Base-by-base conservation (phyloP, 2,797 vertebrate species). In the Liasis olivaceus region DNA sequence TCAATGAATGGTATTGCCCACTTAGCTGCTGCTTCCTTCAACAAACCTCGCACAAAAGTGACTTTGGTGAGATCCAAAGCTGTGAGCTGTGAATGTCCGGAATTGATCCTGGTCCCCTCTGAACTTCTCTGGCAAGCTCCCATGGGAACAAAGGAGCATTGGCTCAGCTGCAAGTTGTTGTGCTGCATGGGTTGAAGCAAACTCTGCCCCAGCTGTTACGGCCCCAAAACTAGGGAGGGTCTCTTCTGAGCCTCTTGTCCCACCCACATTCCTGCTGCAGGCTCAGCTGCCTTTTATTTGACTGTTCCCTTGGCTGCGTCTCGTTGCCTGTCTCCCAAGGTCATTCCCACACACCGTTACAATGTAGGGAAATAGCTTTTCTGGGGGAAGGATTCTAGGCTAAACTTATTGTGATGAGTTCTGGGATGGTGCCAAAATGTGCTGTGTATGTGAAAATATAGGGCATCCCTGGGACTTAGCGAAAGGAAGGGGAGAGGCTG, bases 391-490 rank as follows among this genome's bases (percentile, higher is more conserved):
- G 72, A 81, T 81, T 81, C 72, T 47, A 47, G 20, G 42, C 36
- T 47, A 81, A 47, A 81, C 3, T 0, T 47, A 47, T 12, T 81
- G 3, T 24, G 22, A 24, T 24, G 22, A 81, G 22, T 81, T 81
- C 47, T 12, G 9, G 20, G 36, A 81, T 81, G 42, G 36, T 24
- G 72, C 72, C 42, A 81, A 81, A 54, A 47, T n/a, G 89, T 2
- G 2, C 58, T 63, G n/a, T 63, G 13, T 28, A 63, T 87, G 22
- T 87, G 81, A 90, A 87, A 77, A 54, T n/a, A 72, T 54, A 77
- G 54, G 84, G 64, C 64, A 87, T 85, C 20, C 81, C 4, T 87
- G 92, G 64, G 85, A 90, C n/a, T 93, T n/a, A 62, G 85, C 22
- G 17, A 26, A 51, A 36, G 26, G 56, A 20, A 81, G 36, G 9